A percentile compares a stretch with the other conserved stretches of the same genome.
phyloP scores from a whole-genome alignment of 1,140 invertebrate genomes.

The Pogonomyrmex barbatus region DNA sequence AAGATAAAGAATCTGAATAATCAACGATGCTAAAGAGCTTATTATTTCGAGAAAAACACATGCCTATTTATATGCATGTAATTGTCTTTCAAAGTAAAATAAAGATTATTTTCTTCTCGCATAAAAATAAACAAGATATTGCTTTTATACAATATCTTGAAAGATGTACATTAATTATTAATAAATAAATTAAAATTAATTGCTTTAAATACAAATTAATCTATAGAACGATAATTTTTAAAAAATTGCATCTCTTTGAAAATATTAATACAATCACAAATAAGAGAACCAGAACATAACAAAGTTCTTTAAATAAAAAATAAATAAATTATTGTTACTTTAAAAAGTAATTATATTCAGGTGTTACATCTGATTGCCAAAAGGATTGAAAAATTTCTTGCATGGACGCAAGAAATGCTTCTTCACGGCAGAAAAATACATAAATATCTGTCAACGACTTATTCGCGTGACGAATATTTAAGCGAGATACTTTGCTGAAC shows the following conservation, averaged over 20 bases:
- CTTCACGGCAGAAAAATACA: constrained; percentile 28
- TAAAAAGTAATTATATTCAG: neutral
- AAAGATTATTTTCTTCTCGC: neutral
- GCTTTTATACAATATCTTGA: neutral
- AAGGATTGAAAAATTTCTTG: constrained; percentile 11
- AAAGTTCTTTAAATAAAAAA: neutral
- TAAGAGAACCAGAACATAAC: neutral
- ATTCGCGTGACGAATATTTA: constrained; percentile 41
- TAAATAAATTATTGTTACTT: neutral
- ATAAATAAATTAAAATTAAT: neutral
- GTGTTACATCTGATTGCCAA: constrained; percentile 12
- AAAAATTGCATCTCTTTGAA: neutral
- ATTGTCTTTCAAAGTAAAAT: neutral
- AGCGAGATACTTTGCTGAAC: constrained; percentile 45
- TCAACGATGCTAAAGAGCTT: neutral
- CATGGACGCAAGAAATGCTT: neutral
- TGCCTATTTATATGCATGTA: neutral
- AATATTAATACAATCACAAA: neutral
- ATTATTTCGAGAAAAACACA: neutral
- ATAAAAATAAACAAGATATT: neutral
- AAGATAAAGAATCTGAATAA: constrained; percentile 53
- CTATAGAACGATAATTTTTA: neutral
- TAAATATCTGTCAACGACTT: constrained; percentile 53
- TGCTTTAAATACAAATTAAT: neutral
- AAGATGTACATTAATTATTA: neutral